Base-by-base conservation (phyloP, 2,797 vertebrate species). In the Anableps anableps region DNA sequence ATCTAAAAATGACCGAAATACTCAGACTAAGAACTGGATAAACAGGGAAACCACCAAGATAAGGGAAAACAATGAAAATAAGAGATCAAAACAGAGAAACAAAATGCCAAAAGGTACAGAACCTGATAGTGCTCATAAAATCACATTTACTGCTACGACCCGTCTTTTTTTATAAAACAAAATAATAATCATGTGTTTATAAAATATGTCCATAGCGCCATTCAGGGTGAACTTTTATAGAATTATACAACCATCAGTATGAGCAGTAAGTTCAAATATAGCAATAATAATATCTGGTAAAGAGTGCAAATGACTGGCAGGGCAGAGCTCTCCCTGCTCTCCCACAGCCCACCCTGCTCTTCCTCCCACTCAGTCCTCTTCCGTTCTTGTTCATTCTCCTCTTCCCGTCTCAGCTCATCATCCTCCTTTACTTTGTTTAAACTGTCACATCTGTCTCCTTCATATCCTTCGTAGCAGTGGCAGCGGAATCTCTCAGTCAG, bases 391-490 rank as follows among this genome's bases (percentile, higher is more conserved):
- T 89, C 83, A 0, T 88, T 58, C 10, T 87, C 78, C n/a, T 89
- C 85, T 4, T 79, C 72, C 23, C 75, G 50, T 83, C 86, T 41
- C 4, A 82, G 79, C 38, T 34, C 77, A 11, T 91, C 91, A 6
- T 94, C 93, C 89, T 94, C 92, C 68, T 36, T 90, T 71, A 93
- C 91, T n/a, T 86, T 75, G 83, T 95, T 94, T 72, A 92, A 84
- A 85, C 89, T 93, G 88, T 95, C 92, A 31, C 96, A 96, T 47
- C 14, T 79, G 36, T 95, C 76, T 38, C 96, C 96, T 74, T 89
- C 77, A n/a, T 96, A 96, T 21, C 94, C 95, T 83, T 96, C 92
- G 34, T 97, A 98, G 86, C 96, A 97, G 80, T 96, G 96, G 79
- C 96, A 98, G 75, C 79, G 90, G 76, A 97, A 97, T 82, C 89